phyloP scores from a whole-genome alignment of 2,797 vertebrate species.

The Loriculus beryllinus region DNA sequence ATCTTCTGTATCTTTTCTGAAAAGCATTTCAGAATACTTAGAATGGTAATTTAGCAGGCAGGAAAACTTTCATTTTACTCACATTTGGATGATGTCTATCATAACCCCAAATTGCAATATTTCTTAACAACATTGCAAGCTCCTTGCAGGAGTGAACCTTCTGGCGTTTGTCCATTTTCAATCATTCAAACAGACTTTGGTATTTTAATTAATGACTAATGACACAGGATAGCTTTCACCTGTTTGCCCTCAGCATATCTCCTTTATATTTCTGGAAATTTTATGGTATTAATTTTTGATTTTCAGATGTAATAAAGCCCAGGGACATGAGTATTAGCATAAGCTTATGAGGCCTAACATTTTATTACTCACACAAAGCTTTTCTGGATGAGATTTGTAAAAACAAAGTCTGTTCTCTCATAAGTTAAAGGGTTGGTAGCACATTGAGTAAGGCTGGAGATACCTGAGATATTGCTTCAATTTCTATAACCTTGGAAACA shows the following conservation, averaged over 20 bases:
- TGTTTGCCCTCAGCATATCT: background rate
- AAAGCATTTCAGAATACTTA: background rate
- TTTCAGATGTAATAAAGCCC: conserved; percentile 29
- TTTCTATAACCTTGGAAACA: conserved; percentile 28
- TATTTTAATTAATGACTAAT: background rate
- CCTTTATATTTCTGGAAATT: background rate
- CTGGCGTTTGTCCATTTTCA: background rate
- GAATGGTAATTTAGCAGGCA: background rate
- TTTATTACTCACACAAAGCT: conserved; percentile 41
- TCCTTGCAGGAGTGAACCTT: background rate
- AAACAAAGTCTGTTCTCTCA: conserved; percentile 5
- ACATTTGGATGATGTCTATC: background rate
- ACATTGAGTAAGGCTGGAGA: background rate
- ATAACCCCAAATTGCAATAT: background rate
- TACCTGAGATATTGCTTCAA: conserved; percentile 51
- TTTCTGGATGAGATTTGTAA: conserved; percentile 18
- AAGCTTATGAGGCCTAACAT: conserved; percentile 13
- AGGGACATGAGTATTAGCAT: conserved; percentile 16
- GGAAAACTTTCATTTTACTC: background rate
- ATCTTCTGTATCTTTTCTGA: background rate
- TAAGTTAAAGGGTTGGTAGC: background rate
- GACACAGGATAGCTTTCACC: background rate
- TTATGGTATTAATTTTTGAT: conserved; percentile 12
- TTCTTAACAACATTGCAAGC: background rate
- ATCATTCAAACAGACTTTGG: background rate